phyloP scores from a whole-genome alignment of 2,888 invertebrate genomes.

The Drosophila prolongata region DNA sequence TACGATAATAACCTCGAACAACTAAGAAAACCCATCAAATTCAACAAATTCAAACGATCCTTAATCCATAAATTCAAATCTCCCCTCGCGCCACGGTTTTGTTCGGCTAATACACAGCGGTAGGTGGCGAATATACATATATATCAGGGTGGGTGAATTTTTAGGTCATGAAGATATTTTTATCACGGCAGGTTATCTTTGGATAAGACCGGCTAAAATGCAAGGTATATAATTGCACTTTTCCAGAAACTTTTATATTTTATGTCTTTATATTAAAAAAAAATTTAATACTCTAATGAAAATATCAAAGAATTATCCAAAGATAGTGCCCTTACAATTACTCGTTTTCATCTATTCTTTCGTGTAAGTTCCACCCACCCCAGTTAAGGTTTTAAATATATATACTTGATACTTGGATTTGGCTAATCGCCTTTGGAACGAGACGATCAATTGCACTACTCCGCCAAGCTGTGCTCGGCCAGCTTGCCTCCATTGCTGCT shows the following conservation, averaged over 20 bases:
- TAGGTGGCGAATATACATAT: conserved; percentile 62
- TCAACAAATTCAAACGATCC: conserved; percentile 38
- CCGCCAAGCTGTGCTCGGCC: conserved; percentile 60
- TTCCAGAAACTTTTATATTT: not conserved
- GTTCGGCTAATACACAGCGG: conserved; percentile 55
- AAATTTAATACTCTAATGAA: not conserved
- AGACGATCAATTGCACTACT: conserved; percentile 38
- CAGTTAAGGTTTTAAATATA: conserved; percentile 40
- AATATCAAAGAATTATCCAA: not conserved
- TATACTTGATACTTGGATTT: conserved; percentile 71
- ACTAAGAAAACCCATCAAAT: conserved; percentile 34
- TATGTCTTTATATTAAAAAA: no score
- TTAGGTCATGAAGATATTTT: not conserved
- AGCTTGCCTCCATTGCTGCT: conserved; percentile 68
- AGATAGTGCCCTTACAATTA: conserved; percentile 1
- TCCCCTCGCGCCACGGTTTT: conserved; percentile 6
- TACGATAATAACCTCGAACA: conserved; percentile 39
- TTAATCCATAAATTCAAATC: conserved; percentile 32
- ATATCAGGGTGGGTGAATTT: conserved; percentile 15
- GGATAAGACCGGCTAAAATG: conserved; percentile 2
- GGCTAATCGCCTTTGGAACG: conserved; percentile 60
- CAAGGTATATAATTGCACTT: conserved; percentile 2
- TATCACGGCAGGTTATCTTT: not conserved
- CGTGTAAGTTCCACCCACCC: conserved; percentile 3
- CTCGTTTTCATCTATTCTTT: not conserved